phyloP scores from a whole-genome alignment of 2,113 vertebrate genomes.

The Phalacrocorax aristotelis region DNA sequence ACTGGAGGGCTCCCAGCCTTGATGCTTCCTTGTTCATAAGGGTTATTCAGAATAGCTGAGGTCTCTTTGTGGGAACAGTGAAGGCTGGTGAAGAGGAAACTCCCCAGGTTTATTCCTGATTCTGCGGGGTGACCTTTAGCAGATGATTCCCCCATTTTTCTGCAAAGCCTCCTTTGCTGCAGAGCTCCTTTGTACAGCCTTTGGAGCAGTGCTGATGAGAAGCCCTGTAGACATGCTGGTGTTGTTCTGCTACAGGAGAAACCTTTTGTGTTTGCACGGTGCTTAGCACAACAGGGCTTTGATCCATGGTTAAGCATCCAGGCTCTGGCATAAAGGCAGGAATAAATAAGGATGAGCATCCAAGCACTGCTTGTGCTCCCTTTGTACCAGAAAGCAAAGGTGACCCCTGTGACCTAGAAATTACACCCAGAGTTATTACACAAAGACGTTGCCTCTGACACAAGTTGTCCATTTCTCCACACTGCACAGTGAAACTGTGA shows the following conservation, averaged over 20 bases:
- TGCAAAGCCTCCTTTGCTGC: neutral
- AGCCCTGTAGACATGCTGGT: neutral
- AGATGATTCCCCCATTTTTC: neutral
- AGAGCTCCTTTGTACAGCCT: neutral
- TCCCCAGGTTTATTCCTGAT: neutral
- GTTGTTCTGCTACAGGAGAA: neutral
- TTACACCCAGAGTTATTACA: neutral
- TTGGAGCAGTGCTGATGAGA: neutral
- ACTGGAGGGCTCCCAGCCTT: neutral
- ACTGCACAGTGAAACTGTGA: neutral
- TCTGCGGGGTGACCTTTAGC: neutral
- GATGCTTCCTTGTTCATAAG: neutral
- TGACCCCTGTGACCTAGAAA: neutral
- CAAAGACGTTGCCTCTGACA: neutral
- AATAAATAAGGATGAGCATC: neutral
- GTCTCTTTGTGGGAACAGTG: neutral
- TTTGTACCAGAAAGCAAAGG: neutral
- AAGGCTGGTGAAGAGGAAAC: neutral
- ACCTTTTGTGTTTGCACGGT: neutral
- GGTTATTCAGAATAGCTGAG: neutral
- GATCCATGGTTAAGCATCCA: neutral
- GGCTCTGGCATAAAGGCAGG: neutral
- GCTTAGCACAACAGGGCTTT: neutral
- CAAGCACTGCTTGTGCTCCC: neutral
- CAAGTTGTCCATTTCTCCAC: neutral